Evolutionary conservation across 2,888 invertebrate genomes (phyloP).

Genomic region (Acanthosoma haemorrhoidale): DNA sequence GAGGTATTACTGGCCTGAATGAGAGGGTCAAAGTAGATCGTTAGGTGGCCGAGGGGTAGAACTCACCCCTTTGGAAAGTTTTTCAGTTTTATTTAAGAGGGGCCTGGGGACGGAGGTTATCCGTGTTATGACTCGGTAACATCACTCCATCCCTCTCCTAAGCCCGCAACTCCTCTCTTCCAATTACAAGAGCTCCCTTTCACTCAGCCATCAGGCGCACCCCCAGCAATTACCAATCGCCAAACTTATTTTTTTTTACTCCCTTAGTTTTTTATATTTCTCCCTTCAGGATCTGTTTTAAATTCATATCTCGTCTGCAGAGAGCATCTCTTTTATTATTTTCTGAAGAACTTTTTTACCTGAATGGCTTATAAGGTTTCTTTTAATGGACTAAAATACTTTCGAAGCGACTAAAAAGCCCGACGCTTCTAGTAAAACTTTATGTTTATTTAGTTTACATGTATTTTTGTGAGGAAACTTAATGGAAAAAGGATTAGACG

Average conservation of each 20-base stretch:
- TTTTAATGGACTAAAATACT: no score
- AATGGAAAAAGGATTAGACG: no score
- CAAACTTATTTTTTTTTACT: background rate
- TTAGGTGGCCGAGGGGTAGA: background rate
- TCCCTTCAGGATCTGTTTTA: background rate
- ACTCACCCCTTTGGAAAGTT: constrained; percentile 4
- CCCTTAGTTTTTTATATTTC: background rate
- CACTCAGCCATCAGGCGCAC: no score
- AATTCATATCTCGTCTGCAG: background rate
- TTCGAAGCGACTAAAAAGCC: no score
- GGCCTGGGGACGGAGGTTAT: background rate
- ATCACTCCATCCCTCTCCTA: background rate
- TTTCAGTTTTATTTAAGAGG: constrained; percentile 10
- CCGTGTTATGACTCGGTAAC: constrained; percentile 10
- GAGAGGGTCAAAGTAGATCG: background rate
- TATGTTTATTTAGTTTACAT: no score
- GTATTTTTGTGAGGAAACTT: no score
- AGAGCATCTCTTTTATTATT: background rate
- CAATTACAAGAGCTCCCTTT: background rate
- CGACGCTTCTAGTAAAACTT: no score
- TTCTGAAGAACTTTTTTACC: no score
- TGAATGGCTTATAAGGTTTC: no score
- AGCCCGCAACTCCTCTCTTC: background rate
- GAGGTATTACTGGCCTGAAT: background rate
- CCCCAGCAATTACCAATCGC: background rate